Percentiles rank a stretch among this genome's conserved stretches.
phyloP scores from a whole-genome alignment of 2,888 invertebrate species.

The Ctenicera cuprea region DNA sequence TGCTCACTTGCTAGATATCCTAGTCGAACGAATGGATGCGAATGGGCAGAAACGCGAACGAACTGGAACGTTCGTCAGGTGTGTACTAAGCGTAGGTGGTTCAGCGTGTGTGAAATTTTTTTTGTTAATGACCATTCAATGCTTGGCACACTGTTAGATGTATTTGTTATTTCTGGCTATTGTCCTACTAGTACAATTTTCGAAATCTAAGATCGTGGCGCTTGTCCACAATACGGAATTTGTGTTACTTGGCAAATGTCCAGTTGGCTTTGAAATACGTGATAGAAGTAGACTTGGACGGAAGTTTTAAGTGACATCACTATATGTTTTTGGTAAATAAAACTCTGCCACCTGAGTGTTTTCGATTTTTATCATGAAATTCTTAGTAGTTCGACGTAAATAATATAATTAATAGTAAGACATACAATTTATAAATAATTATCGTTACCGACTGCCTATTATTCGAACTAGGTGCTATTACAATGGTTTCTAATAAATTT shows the following conservation, averaged over 20 bases:
- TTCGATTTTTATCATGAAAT: not conserved
- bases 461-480: no score
- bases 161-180: conserved; percentile 27
- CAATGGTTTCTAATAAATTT: no score
- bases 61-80: no score
- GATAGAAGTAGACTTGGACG: not conserved
- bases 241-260: conserved; percentile 1
- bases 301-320: not conserved
- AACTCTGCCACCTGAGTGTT: not conserved
- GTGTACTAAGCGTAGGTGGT: no score
- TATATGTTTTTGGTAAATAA: not conserved
- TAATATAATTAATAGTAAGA: no score
- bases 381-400: not conserved
- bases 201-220: not conserved
- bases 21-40: no score
- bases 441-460: no score
- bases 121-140: not conserved
- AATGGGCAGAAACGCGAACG: no score
- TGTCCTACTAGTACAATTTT: conserved; percentile 23
- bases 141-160: not conserved
- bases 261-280: not conserved
- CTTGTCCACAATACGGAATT: conserved; percentile 17
- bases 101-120: no score
- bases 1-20: no score
- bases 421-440: no score